These are phyloP conservation scores for Leptinotarsa texana DNA, from an alignment of 1,140 invertebrate genomes.

Conservation along the genomic window DNA sequence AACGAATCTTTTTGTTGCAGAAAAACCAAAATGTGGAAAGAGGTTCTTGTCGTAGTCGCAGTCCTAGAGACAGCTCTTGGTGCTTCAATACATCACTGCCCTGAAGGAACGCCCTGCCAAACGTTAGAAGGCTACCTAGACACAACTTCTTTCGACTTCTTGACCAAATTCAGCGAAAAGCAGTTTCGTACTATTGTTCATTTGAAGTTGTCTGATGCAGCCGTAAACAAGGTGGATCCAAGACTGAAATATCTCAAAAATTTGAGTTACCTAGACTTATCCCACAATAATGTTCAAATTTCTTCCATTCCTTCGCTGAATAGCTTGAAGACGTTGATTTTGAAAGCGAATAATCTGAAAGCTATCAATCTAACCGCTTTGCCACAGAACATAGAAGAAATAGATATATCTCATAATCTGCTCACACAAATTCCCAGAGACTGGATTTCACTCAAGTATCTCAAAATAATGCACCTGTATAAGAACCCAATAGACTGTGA, in stretches of 20 bases:
- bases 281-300: slow-evolving; percentile 62
- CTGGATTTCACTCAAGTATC: slow-evolving; percentile 57
- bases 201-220: slow-evolving; percentile 38
- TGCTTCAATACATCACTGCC: slow-evolving; percentile 34
- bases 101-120: slow-evolving; percentile 34
- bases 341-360: slow-evolving; percentile 62
- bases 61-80: slow-evolving; percentile 21
- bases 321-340: slow-evolving; percentile 63
- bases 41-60: slow-evolving; percentile 15
- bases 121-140: slow-evolving; percentile 29
- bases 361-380: slow-evolving; percentile 58
- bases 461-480: slow-evolving; percentile 62
- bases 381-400: slow-evolving; percentile 63
- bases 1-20: slow-evolving; percentile 32
- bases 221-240: slow-evolving; percentile 39
- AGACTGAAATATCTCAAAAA: slow-evolving; percentile 47
- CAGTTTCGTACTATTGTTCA: slow-evolving; percentile 36
- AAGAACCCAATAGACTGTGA: slow-evolving; percentile 65
- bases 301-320: slow-evolving; percentile 60
- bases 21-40: slow-evolving; percentile 33
- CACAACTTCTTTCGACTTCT: slow-evolving; percentile 39
- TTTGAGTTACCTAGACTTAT: slow-evolving; percentile 59
- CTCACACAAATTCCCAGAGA: slow-evolving; percentile 62
- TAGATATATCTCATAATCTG: slow-evolving; percentile 66
- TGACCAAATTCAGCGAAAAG: slow-evolving; percentile 41